A percentile compares a stretch with the other conserved stretches of the same genome.
Evolutionary conservation across 92 coral and sea anemone genomes (phyloP).

Genomic region (Epizoanthus illoricatus): DNA sequence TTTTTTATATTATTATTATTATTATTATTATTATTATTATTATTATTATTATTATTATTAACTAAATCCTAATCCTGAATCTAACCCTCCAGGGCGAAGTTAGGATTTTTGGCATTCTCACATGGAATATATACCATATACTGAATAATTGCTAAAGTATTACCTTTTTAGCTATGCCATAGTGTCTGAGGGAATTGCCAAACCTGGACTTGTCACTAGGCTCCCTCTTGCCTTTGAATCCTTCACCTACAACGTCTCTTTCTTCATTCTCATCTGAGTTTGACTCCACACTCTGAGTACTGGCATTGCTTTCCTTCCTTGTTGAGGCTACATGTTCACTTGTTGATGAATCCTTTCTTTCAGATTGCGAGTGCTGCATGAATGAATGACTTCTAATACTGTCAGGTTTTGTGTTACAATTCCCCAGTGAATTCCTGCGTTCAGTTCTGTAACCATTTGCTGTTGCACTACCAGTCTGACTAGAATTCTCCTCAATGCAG

Average conservation of each 20-base stretch:
- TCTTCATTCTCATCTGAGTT: slow-evolving; percentile 85
- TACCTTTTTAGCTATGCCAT: slow-evolving; percentile 74
- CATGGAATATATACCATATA: too few species aligned
- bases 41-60: too few species aligned
- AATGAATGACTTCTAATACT: slow-evolving; percentile 9
- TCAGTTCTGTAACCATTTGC: slow-evolving; percentile 22
- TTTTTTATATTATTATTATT: too few species aligned
- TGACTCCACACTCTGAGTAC: slow-evolving; percentile 80
- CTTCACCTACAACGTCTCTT: slow-evolving; percentile 66
- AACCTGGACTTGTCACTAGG: slow-evolving; percentile 60
- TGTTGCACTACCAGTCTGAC: background rate
- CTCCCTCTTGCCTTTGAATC: slow-evolving; percentile 57
- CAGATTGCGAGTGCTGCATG: background rate
- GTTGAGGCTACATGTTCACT: slow-evolving; percentile 38
- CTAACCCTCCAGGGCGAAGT: too few species aligned
- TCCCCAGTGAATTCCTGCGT: slow-evolving; percentile 32
- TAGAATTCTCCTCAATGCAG: background rate
- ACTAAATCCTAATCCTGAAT: too few species aligned
- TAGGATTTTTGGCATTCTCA: too few species aligned
- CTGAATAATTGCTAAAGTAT: background rate
- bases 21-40: too few species aligned
- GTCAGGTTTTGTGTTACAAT: slow-evolving; percentile 32
- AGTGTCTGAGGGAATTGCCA: slow-evolving; percentile 70
- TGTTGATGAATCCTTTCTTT: slow-evolving; percentile 58
- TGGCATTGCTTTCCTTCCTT: slow-evolving; percentile 78